Conservation (phyloP, 2,113 vertebrate species). For the Lepus americanus region DNA sequence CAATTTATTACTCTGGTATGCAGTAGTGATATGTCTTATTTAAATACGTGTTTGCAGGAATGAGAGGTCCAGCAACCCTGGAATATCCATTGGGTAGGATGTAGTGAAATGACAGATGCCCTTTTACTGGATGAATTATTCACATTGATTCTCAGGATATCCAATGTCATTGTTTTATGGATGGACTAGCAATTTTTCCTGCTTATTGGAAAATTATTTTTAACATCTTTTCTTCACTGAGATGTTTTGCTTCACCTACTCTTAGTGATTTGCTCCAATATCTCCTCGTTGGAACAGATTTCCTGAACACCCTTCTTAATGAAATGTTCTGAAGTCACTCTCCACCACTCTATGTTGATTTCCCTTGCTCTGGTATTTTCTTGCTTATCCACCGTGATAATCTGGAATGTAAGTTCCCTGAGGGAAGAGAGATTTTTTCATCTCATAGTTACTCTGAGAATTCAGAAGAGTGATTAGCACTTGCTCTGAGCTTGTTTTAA, state of each 20-base stretch:
- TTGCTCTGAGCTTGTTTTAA: neutral
- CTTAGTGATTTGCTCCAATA: neutral
- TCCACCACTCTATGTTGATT: fast-evolving
- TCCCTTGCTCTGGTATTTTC: neutral
- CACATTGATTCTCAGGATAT: neutral
- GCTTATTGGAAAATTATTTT: neutral
- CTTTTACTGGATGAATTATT: no score
- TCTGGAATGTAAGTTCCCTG: neutral
- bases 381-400: neutral
- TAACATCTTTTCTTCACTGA: neutral
- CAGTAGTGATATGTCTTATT: neutral
- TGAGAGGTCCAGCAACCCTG: neutral
- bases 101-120: no score
- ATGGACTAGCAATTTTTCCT: neutral
- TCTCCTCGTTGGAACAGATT: neutral
- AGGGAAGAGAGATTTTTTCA: neutral
- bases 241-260: neutral
- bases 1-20: neutral
- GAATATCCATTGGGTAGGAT: no score
- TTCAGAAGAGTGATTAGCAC: neutral
- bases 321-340: fast-evolving
- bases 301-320: fast-evolving
- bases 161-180: neutral
- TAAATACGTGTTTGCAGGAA: neutral
- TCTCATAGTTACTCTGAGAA: neutral